Evolutionary conservation across 2,888 invertebrate species (phyloP), one percentile per base, ranked within the genome.

Genomic region (Thymelicus lineola): DNA sequence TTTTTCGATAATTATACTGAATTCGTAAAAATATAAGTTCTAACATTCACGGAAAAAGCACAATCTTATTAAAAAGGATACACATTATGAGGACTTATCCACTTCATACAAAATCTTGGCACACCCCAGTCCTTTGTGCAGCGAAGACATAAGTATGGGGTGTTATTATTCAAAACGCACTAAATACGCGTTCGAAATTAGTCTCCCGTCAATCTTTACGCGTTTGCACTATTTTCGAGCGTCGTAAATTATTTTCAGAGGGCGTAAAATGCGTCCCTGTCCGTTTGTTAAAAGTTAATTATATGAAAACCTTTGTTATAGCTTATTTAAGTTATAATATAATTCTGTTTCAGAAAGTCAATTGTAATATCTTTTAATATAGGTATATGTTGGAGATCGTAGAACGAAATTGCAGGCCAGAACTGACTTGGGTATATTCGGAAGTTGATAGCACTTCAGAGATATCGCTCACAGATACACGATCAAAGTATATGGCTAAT

Each of bases 161-260:
- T 76, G 79, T 82, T 83, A 86, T 85, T 85, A 86, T 82, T 86
- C 84, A 84, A 85, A 86, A 83, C 79, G 74, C 82, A 78, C 79
- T 82, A 84, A 85, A 86, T 79, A 81, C 84, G 75, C 76, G 82
- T 82, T 82, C 82, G 76, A 83, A 89, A 91, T 91, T 89, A 89
- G 88, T 90, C 79, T 63, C 74, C 75, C 83, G 88, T 89, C 89
- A 87, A 83, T 88, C 82, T 80, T 77, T 76, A 74, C 76, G 77
- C 71, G 75, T 73, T 70, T 53, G 60, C 59, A 74, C 81, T 91
- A 90, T 90, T 91, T 85, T 75, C 70, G 86, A 76, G 71, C 61
- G 67, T 80, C 86, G 80, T 91, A 86, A 88, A 89, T 91, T 86
- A 90, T 82, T 74, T 79, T 80, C 79, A 75, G 75, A 76, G 72